Conservation (phyloP, 2,888 invertebrate genomes). For the Hyalella azteca region DNA sequence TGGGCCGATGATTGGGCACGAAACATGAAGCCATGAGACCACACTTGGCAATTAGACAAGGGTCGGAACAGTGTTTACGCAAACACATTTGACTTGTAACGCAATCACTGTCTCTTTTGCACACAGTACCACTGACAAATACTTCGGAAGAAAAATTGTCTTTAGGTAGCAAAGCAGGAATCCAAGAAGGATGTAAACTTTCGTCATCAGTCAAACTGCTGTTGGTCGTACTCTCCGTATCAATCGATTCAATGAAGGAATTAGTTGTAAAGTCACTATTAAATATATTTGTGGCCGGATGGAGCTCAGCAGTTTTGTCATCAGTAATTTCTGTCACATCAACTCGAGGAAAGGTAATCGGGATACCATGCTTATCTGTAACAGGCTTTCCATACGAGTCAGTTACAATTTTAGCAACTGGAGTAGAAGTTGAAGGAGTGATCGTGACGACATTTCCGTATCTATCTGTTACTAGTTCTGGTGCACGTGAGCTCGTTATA, state of each 20-base stretch:
- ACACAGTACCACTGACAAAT: constrained; percentile 62
- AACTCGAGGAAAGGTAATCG: background rate
- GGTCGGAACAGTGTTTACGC: constrained; percentile 69
- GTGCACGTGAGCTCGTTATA: background rate
- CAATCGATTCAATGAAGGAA: background rate
- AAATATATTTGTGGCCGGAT: background rate
- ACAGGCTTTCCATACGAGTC: background rate
- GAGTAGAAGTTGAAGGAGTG: background rate
- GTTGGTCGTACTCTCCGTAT: too few species aligned
- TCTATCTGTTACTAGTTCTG: background rate
- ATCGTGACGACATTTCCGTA: background rate
- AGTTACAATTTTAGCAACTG: background rate
- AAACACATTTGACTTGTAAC: constrained; percentile 80
- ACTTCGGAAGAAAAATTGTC: background rate
- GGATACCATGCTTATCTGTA: background rate
- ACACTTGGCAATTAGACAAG: constrained; percentile 67
- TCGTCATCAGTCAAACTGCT: background rate
- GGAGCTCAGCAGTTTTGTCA: background rate
- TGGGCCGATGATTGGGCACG: constrained; percentile 81
- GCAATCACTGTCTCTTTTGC: constrained; percentile 81
- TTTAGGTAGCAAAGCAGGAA: background rate
- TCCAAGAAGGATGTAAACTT: background rate
- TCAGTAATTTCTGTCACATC: background rate
- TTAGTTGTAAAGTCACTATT: background rate
- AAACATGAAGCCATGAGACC: constrained; percentile 81